Conservation (phyloP, 2,888 invertebrate genomes). For the Eupithecia vulgata region DNA sequence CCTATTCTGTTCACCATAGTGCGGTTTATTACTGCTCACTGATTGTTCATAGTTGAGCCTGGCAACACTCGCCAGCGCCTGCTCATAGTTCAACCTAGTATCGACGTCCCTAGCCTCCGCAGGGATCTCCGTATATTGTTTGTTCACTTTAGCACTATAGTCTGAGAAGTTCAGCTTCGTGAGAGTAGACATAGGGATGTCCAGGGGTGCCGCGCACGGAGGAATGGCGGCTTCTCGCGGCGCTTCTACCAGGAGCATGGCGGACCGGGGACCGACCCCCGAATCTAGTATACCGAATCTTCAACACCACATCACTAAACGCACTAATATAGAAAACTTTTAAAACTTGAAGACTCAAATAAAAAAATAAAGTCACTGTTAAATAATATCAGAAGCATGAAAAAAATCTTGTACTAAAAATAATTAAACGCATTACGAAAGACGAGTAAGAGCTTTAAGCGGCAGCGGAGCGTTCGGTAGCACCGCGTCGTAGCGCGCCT, state of each 20-base stretch:
- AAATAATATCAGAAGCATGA: slow-evolving; percentile 9
- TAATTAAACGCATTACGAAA: slow-evolving; percentile 47
- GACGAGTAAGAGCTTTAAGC: slow-evolving; percentile 58
- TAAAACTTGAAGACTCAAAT: background rate
- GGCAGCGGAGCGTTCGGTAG: slow-evolving; percentile 50
- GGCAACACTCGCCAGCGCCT: slow-evolving; percentile 68
- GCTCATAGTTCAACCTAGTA: slow-evolving; percentile 71
- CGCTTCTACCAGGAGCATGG: slow-evolving; percentile 91
- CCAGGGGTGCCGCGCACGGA: slow-evolving; percentile 75
- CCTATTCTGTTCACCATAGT: slow-evolving; percentile 73
- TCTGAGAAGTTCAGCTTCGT: slow-evolving; percentile 78
- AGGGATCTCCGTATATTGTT: slow-evolving; percentile 63
- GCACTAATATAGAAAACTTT: slow-evolving; percentile 39
- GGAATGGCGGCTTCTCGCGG: slow-evolving; percentile 89
- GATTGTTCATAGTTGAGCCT: slow-evolving; percentile 74
- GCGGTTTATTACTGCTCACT: slow-evolving; percentile 64
- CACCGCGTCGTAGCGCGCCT: slow-evolving; percentile 68
- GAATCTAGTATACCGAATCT: slow-evolving; percentile 38
- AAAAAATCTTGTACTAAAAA: slow-evolving; percentile 36
- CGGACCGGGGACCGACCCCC: slow-evolving; percentile 77
- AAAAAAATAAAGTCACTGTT: background rate
- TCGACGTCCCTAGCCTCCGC: slow-evolving; percentile 65
- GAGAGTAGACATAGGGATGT: slow-evolving; percentile 77
- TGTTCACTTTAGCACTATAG: slow-evolving; percentile 79
- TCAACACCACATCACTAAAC: slow-evolving; percentile 67